Conservation (phyloP, 2,797 vertebrate genomes). For the Gorsachius magnificus region DNA sequence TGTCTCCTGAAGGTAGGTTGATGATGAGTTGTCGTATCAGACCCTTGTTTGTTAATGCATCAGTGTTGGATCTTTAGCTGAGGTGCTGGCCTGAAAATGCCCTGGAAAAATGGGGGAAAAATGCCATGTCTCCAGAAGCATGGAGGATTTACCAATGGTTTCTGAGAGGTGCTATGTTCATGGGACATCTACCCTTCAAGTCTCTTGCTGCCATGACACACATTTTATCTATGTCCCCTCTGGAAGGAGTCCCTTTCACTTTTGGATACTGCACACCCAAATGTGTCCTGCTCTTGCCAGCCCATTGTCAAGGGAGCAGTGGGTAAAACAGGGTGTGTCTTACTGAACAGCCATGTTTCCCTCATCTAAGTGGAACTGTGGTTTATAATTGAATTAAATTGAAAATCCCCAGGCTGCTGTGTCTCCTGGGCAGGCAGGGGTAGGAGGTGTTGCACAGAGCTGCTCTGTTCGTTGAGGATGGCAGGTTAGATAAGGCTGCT, state of each 20-base stretch:
- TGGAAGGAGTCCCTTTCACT: not conserved
- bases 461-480: not conserved
- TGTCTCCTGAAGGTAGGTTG: not conserved
- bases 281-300: fast-evolving
- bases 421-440: not conserved
- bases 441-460: not conserved
- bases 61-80: not conserved
- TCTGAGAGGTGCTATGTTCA: not conserved
- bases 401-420: not conserved
- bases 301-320: fast-evolving
- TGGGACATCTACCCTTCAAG: not conserved
- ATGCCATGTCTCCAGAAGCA: not conserved
- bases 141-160: not conserved
- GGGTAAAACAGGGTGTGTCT: not conserved
- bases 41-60: not conserved
- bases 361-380: not conserved
- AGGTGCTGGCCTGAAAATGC: not conserved
- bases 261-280: not conserved
- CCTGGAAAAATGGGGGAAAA: not conserved
- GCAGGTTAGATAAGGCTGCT: not conserved
- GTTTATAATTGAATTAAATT: not conserved
- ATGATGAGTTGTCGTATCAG: not conserved
- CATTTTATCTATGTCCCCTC: not conserved
- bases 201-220: not conserved
- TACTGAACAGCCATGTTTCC: not conserved